These are phyloP conservation scores for Hylaeus volcanicus DNA, from an alignment of 1,140 invertebrate species.

Conservation along the genomic window DNA sequence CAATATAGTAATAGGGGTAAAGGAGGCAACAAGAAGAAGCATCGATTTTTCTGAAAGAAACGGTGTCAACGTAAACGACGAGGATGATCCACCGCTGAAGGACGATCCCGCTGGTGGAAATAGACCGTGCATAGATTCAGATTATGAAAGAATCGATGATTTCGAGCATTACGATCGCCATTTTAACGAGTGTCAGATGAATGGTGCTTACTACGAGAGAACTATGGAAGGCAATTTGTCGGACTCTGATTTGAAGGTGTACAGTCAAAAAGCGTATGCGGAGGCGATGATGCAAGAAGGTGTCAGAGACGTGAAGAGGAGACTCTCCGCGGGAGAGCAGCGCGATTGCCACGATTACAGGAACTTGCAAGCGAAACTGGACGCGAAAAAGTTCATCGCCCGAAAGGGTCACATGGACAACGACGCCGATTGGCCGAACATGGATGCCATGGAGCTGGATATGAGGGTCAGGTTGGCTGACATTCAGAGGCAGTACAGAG, in stretches of 20 bases:
- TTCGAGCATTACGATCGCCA: background rate
- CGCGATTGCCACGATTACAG: slow-evolving; percentile 73
- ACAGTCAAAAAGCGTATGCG: slow-evolving; percentile 40
- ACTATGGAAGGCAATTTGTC: slow-evolving; percentile 50
- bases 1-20: slow-evolving; percentile 19
- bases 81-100: background rate
- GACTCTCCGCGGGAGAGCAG: slow-evolving; percentile 17
- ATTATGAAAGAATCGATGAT: background rate
- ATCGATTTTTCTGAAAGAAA: slow-evolving; percentile 53
- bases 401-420: slow-evolving; percentile 68
- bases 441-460: slow-evolving; percentile 88
- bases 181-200: background rate
- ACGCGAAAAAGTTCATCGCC: slow-evolving; percentile 78
- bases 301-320: background rate
- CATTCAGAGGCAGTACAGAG: slow-evolving; percentile 89
- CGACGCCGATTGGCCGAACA: slow-evolving; percentile 82
- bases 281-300: background rate
- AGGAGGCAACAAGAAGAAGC: slow-evolving; percentile 53
- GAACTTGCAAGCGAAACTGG: slow-evolving; percentile 78
- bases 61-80: background rate
- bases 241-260: slow-evolving; percentile 62
- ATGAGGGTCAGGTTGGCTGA: slow-evolving; percentile 90
- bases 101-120: background rate
- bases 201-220: background rate
- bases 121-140: background rate